These are phyloP conservation scores for Rhegmatorhina hoffmannsi DNA, from an alignment of 2,113 vertebrate species.

Conservation along the genomic window DNA sequence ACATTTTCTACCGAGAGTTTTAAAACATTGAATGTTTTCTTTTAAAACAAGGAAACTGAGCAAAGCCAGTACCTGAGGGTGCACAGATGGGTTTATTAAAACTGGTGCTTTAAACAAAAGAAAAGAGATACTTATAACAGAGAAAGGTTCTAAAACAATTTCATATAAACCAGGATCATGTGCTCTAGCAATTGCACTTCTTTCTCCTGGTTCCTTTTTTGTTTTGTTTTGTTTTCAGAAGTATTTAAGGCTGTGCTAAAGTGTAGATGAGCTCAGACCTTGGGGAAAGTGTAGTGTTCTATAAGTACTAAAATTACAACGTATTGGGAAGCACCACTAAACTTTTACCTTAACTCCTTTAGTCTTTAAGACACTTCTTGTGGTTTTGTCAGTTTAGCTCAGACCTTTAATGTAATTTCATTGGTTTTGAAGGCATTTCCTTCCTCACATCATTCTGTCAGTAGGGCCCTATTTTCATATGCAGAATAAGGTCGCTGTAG, in stretches of 20 bases:
- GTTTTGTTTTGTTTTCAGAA: background rate
- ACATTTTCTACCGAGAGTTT: background rate
- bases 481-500: conserved; percentile 18
- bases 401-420: background rate
- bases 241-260: background rate
- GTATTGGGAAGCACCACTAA: background rate
- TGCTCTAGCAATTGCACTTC: background rate
- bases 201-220: background rate
- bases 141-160: background rate
- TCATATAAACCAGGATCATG: background rate
- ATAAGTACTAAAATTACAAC: background rate
- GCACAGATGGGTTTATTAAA: background rate
- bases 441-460: conserved; percentile 6
- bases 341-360: background rate
- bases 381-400: background rate
- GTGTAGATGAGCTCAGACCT: background rate
- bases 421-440: background rate
- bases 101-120: background rate
- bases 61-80: background rate
- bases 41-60: background rate
- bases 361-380: background rate
- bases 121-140: background rate
- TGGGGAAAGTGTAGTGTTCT: background rate
- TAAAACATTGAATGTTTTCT: background rate
- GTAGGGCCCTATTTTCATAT: conserved; percentile 15